Evolutionary conservation across 2,888 invertebrate species (phyloP).

Genomic region (Cetonia aurata): DNA sequence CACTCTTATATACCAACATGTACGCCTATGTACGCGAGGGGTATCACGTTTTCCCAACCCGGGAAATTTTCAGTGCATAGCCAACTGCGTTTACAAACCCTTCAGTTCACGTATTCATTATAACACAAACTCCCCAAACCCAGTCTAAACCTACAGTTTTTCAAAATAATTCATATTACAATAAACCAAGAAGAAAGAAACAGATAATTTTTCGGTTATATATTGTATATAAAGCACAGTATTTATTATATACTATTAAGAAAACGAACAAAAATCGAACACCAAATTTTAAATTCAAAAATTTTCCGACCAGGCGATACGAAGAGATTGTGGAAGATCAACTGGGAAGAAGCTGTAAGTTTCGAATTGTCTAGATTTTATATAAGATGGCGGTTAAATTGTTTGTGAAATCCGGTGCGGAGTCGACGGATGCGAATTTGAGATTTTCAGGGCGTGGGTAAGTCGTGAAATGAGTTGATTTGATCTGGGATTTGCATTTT

Average conservation of each 20-base stretch:
- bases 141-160: conserved; percentile 67
- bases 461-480: background rate
- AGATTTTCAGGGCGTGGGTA: background rate
- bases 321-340: background rate
- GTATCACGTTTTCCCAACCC: conserved; percentile 57
- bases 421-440: background rate
- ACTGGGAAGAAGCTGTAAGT: no score
- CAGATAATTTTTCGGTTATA: background rate
- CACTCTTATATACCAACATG: conserved; percentile 53
- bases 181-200: background rate
- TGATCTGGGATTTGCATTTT: background rate
- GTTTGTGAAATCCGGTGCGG: background rate
- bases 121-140: conserved; percentile 64
- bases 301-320: background rate
- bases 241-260: no score
- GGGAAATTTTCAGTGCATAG: conserved; percentile 67
- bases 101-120: conserved; percentile 50
- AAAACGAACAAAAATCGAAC: background rate
- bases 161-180: conserved; percentile 46
- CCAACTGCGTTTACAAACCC: conserved; percentile 66
- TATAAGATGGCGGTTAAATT: no score
- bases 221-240: no score
- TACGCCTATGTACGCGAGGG: conserved; percentile 51
- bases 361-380: no score
- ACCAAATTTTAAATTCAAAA: background rate